phyloP scores from a whole-genome alignment of 2,797 vertebrate species.

The Peromyscus attwateri region DNA sequence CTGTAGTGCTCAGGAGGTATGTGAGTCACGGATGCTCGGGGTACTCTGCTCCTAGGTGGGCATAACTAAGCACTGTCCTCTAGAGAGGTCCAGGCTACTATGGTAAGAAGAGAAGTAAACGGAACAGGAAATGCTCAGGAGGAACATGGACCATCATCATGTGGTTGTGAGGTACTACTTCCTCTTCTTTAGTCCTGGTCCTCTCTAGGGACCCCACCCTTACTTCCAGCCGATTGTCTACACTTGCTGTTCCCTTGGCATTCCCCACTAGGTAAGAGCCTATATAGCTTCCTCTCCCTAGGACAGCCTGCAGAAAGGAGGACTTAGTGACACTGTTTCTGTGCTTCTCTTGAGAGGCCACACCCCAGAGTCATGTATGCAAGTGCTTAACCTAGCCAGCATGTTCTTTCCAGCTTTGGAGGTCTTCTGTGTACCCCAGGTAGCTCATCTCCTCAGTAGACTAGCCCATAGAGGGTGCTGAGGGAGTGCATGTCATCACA shows the following conservation, averaged over 20 bases:
- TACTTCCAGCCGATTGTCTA: not conserved
- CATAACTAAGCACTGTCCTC: not conserved
- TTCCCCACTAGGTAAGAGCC: not conserved
- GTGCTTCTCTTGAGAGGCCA: not conserved
- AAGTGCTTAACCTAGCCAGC: not conserved
- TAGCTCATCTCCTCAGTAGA: not conserved
- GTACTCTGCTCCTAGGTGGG: not conserved
- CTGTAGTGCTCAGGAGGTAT: not conserved
- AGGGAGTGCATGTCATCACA: accelerated
- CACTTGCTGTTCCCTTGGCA: too few relatives aligned
- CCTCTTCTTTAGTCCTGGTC: not conserved
- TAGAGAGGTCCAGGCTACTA: not conserved
- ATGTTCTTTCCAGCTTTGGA: not conserved
- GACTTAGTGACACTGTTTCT: not conserved
- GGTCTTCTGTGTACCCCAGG: not conserved
- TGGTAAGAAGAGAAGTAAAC: not conserved
- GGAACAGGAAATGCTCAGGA: not conserved
- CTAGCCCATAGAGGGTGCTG: not conserved
- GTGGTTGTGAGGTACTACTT: not conserved
- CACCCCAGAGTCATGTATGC: not conserved
- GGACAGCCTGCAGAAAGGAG: not conserved
- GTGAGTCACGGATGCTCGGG: not conserved
- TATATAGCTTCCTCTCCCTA: not conserved
- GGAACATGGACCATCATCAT: accelerated
- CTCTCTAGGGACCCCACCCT: not conserved